Percentiles rank a stretch among this genome's conserved stretches.
These are phyloP conservation scores for Leptobrachium ailaonicum DNA, from an alignment of 2,113 vertebrate genomes.

Conservation along the genomic window DNA sequence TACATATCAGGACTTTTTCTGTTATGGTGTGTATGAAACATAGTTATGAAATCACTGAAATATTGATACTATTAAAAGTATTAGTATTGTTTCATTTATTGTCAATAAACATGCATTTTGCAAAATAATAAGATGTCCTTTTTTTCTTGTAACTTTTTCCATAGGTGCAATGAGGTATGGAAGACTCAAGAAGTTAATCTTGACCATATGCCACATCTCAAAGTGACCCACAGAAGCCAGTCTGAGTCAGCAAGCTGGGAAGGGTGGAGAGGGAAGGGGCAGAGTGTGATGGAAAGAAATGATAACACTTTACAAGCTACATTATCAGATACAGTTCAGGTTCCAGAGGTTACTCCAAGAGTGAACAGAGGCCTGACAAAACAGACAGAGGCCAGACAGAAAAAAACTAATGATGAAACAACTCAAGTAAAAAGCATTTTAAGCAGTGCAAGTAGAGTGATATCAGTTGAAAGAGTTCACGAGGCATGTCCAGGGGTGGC, in stretches of 20 bases:
- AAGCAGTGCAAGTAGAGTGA: constrained; percentile 1
- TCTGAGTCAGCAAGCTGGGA: constrained; percentile 14
- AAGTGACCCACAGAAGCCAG: constrained; percentile 23
- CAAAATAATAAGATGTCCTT: not conserved
- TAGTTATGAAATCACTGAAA: too few relatives aligned
- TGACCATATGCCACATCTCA: constrained; percentile 17
- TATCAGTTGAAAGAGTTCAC: not conserved
- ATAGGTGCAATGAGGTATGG: constrained; percentile 51
- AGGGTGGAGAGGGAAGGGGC: constrained; percentile 4
- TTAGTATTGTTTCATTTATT: too few relatives aligned
- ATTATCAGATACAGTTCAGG: not conserved
- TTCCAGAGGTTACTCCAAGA: constrained; percentile 6
- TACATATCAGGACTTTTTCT: too few relatives aligned
- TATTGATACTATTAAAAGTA: too few relatives aligned
- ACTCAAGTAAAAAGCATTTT: constrained; percentile 14
- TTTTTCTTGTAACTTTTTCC: not conserved
- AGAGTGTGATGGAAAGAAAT: not conserved
- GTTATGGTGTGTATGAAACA: too few relatives aligned
- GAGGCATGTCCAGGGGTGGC: not conserved
- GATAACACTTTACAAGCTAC: not conserved
- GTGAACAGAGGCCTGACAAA: not conserved
- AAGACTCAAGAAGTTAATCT: constrained; percentile 24
- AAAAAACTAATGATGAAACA: constrained; percentile 4
- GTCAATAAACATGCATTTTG: not conserved
- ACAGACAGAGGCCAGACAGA: not conserved